These are phyloP conservation scores for Drymonia ruficornis DNA, from an alignment of 2,888 invertebrate species.

Conservation along the genomic window DNA sequence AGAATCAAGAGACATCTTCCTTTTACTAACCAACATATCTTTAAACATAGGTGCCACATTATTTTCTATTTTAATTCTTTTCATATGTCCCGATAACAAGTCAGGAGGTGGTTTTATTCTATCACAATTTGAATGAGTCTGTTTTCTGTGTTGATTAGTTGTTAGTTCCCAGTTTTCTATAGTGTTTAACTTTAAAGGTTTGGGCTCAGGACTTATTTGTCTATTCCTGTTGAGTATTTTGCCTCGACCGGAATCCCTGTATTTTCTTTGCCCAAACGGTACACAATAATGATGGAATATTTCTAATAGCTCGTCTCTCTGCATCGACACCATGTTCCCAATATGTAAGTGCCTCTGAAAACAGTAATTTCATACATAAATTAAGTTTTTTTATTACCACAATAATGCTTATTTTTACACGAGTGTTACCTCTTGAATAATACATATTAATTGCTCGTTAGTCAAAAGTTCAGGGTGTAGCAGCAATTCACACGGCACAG, in stretches of 20 bases:
- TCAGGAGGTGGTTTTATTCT: slow-evolving; percentile 70
- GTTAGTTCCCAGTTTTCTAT: slow-evolving; percentile 14
- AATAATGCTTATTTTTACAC: slow-evolving; percentile 10
- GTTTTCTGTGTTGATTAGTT: slow-evolving; percentile 36
- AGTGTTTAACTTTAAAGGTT: slow-evolving; percentile 39
- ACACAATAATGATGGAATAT: slow-evolving; percentile 76
- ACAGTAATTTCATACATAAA: slow-evolving; percentile 13
- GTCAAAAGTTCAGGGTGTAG: slow-evolving; percentile 75
- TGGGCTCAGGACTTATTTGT: slow-evolving; percentile 53
- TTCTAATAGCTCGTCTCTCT: slow-evolving; percentile 67
- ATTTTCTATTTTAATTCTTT: slow-evolving; percentile 69
- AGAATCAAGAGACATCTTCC: slow-evolving; percentile 63
- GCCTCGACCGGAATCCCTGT: slow-evolving; percentile 71
- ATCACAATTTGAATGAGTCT: slow-evolving; percentile 41
- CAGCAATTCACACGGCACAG: slow-evolving; percentile 70
- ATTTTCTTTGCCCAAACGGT: slow-evolving; percentile 75
- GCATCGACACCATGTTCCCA: slow-evolving; percentile 56
- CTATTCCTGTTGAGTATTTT: slow-evolving; percentile 67
- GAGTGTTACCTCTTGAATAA: slow-evolving; percentile 67
- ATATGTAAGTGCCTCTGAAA: slow-evolving; percentile 71
- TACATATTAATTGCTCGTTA: slow-evolving; percentile 66
- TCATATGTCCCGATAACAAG: slow-evolving; percentile 64
- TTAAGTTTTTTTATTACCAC: slow-evolving; percentile 14
- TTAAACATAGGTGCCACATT: slow-evolving; percentile 8
- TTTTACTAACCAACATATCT: slow-evolving; percentile 51